Conservation (phyloP, 1,140 invertebrate species). For the Phymastichus coffea region DNA sequence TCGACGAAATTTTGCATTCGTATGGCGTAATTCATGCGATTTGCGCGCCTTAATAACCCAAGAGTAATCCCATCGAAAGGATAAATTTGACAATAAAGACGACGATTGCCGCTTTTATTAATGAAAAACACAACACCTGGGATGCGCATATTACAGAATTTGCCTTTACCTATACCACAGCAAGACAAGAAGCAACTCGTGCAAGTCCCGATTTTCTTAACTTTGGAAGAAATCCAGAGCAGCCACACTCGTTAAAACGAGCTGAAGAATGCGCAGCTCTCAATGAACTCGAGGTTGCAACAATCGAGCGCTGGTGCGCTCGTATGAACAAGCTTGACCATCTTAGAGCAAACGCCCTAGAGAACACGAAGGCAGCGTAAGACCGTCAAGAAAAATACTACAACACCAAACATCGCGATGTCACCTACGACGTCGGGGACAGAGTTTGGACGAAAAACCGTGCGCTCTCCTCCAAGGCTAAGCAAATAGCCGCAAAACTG, state of each 20-base stretch:
- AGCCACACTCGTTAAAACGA: neutral
- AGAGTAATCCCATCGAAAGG: conserved; percentile 15
- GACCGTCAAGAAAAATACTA: neutral
- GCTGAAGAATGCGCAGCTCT: neutral
- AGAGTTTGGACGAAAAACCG: neutral
- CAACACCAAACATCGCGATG: neutral
- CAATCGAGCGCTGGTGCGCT: neutral
- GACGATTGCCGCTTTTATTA: conserved; percentile 24
- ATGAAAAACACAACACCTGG: neutral
- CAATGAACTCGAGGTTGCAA: neutral
- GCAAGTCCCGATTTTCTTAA: neutral
- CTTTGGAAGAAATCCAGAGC: neutral
- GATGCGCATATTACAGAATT: neutral
- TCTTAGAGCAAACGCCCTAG: neutral
- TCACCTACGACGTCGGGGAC: neutral
- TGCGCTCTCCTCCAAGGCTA: neutral
- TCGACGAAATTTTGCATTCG: neutral
- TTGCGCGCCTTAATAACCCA: neutral
- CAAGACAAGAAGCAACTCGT: neutral
- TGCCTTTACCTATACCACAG: neutral
- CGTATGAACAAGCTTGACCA: neutral
- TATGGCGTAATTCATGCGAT: neutral
- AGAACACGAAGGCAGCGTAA: too few relatives aligned
- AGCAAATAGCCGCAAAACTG: neutral
- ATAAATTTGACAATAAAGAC: conserved; percentile 34